These are phyloP conservation scores for Sycophaga agraensis DNA, from an alignment of 1,140 invertebrate genomes.

Conservation along the genomic window DNA sequence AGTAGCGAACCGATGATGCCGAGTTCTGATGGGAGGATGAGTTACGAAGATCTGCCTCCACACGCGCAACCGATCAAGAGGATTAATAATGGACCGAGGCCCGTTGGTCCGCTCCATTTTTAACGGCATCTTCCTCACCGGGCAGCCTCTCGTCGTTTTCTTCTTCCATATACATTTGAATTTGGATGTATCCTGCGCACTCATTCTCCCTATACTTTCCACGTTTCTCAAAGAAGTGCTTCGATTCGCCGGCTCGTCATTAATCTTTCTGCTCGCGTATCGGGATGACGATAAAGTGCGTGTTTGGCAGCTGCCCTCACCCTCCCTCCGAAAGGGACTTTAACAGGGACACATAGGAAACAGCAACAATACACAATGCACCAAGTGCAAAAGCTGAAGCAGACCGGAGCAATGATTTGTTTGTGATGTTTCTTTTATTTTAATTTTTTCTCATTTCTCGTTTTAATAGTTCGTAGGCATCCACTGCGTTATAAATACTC, in stretches of 20 bases:
- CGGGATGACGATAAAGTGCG: not conserved
- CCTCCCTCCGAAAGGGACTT: not conserved
- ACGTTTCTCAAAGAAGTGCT: not conserved
- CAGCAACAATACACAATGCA: not conserved
- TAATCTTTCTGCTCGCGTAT: not conserved
- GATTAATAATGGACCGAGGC: no score
- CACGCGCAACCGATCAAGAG: not conserved
- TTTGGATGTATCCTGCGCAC: no score
- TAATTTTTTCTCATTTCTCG: conserved; percentile 14
- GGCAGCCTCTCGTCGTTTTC: not conserved
- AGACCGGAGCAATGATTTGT: conserved; percentile 12
- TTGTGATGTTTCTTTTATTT: conserved; percentile 27
- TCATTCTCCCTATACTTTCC: not conserved
- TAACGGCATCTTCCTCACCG: not conserved
- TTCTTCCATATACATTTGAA: conserved; percentile 2
- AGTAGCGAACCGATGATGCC: conserved; percentile 5
- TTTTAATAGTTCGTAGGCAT: conserved; percentile 14
- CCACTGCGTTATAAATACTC: conserved; percentile 16
- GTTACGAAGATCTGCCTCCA: no score
- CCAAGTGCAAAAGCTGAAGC: not conserved
- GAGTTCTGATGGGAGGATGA: not conserved
- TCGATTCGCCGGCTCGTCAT: not conserved
- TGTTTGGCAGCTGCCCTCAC: not conserved
- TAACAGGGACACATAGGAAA: not conserved
- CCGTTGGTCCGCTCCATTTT: not conserved